Evolutionary conservation across 2,888 invertebrate genomes (phyloP), one percentile per base, ranked within the genome.

Genomic region (Hesperia comma): DNA sequence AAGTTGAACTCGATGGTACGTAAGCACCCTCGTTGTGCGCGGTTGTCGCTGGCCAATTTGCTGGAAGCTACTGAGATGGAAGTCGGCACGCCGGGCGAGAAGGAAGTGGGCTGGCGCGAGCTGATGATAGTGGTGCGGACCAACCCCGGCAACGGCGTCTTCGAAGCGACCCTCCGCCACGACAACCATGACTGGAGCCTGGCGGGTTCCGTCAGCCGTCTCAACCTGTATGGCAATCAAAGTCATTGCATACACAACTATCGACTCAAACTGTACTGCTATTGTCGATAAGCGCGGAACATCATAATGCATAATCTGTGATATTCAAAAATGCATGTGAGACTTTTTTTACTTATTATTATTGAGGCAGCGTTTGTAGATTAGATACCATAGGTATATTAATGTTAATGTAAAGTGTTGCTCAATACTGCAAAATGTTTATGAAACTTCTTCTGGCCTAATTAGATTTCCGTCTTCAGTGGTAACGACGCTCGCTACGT

Each of bases 221-320:
- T 97, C 61, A 97, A 97, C 84, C 89, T 96, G 46, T 97, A 97
- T 79, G 96, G 96, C n/a, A 93, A 94, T 62, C 97, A 97, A 84
- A 96, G 96, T 85, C 94, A 92, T 74, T 97, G 97, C 80, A 93
- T 97, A 56, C 94, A 95, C 69, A 95, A 97, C 77, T 95, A 95
- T 77, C 94, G 95, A 74, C 91, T 97, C 70, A 96, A 96, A 81
- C 92, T 97, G 69, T 97, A 96, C 81, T 97, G 97, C 87, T 97
- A 94, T 82, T 97, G 97, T 74, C 77, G 69, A 67, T 84, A 75
- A 77, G 56, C 60, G 46, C 69, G 46, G 46, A 58, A 53, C 67
- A 70, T 54, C 70, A 69, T 74, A 72, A 57, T 53, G 54, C 37
- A 63, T 61, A 49, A 70, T 75, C 69, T 73, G 73, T 75, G 72